Evolutionary conservation across 2,888 invertebrate species (phyloP).

Genomic region (Seira musarum): DNA sequence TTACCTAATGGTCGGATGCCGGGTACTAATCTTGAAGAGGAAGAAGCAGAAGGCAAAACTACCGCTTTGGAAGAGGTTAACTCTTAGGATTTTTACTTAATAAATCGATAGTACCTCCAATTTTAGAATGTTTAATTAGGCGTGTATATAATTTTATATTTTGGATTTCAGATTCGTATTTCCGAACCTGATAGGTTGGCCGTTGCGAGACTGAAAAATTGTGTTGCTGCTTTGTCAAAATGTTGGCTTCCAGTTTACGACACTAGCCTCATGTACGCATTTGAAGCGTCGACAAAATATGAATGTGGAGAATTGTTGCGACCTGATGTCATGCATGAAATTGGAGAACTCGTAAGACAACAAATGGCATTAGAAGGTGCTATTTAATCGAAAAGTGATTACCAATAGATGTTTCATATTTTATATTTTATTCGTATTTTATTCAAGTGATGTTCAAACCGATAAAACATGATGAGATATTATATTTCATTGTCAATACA

Average conservation of each 20-base stretch:
- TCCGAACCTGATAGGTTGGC: slow-evolving; percentile 83
- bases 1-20: slow-evolving; percentile 68
- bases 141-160: slow-evolving; percentile 34
- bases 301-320: slow-evolving; percentile 80
- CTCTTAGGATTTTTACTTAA: slow-evolving; percentile 6
- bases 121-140: neutral
- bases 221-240: slow-evolving; percentile 87
- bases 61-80: slow-evolving; percentile 82
- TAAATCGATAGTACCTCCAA: neutral
- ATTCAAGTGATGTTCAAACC: too few relatives aligned
- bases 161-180: slow-evolving; percentile 77
- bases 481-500: too few relatives aligned
- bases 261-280: slow-evolving; percentile 92
- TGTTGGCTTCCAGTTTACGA: slow-evolving; percentile 93
- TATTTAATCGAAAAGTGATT: too few relatives aligned
- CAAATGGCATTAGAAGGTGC: slow-evolving; percentile 62
- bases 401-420: too few relatives aligned
- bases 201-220: slow-evolving; percentile 92
- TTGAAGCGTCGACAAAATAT: slow-evolving; percentile 90
- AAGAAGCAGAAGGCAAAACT: slow-evolving; percentile 79
- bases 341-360: slow-evolving; percentile 73
- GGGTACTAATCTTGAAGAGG: slow-evolving; percentile 72
- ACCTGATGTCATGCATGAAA: slow-evolving; percentile 88
- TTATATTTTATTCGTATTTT: too few relatives aligned
- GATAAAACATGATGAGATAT: too few relatives aligned